Percentiles rank a stretch among this genome's conserved stretches.
These are phyloP conservation scores for Apostichopus japonicus DNA, from an alignment of 35 echinoderm and acorn worm genomes.

Conservation along the genomic window DNA sequence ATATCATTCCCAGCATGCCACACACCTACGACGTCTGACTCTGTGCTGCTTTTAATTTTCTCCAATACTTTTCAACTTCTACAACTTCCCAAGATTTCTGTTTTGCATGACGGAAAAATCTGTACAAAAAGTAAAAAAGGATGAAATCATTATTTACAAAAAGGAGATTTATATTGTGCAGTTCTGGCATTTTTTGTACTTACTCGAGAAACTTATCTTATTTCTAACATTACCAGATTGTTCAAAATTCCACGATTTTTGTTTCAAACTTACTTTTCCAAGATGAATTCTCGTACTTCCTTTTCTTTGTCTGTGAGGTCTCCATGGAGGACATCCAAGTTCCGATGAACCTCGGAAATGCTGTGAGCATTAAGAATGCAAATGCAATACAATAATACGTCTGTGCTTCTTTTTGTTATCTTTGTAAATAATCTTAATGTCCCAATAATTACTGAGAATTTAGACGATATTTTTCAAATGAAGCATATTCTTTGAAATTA, in stretches of 20 bases:
- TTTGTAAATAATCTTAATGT: too few relatives aligned
- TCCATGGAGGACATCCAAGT: conserved; percentile 21
- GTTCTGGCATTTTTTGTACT: too few relatives aligned
- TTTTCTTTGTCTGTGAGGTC: conserved; percentile 51
- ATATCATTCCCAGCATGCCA: too few relatives aligned
- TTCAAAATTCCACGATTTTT: neutral
- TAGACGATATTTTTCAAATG: too few relatives aligned
- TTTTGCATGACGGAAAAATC: conserved; percentile 31
- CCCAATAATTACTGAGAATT: too few relatives aligned
- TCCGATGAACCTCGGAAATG: conserved; percentile 39
- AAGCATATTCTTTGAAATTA: too few relatives aligned
- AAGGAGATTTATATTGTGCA: neutral
- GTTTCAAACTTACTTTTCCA: conserved; percentile 35
- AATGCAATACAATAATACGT: neutral
- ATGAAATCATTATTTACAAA: neutral
- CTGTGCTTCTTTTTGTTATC: neutral
- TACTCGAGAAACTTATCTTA: too few relatives aligned
- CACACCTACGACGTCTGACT: neutral
- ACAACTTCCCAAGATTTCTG: conserved; percentile 59
- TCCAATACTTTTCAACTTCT: conserved; percentile 66
- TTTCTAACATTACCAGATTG: too few relatives aligned
- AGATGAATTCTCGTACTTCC: conserved; percentile 53
- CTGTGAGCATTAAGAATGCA: neutral
- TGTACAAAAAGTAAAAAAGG: neutral
- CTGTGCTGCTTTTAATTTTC: conserved; percentile 50